Conservation (phyloP, 37 sponge, comb jelly and placozoan species). For the Spongilla lacustris region DNA sequence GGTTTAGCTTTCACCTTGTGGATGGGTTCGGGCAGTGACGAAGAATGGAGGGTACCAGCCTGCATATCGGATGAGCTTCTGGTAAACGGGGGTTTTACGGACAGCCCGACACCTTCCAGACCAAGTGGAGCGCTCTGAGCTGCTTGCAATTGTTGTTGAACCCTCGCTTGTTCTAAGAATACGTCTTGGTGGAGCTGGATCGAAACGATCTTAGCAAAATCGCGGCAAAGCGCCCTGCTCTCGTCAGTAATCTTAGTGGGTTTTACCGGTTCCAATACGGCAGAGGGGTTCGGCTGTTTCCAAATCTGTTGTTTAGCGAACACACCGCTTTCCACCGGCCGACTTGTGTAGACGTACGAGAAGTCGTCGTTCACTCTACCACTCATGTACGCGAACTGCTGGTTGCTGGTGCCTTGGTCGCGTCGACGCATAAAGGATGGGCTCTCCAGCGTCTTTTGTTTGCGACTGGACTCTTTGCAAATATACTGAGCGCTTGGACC, state of each 20-base stretch:
- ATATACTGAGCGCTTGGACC: neutral
- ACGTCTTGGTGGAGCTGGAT: neutral
- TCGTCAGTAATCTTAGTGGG: neutral
- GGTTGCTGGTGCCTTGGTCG: neutral
- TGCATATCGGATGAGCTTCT: neutral
- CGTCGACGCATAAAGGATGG: neutral
- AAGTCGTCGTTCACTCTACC: conserved; percentile 42
- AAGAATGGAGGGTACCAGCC: neutral
- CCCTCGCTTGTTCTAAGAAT: neutral
- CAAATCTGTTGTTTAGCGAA: neutral
- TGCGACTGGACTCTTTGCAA: neutral
- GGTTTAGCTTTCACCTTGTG: neutral
- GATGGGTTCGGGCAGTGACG: neutral
- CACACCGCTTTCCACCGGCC: neutral
- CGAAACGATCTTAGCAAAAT: neutral
- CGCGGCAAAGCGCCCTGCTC: neutral
- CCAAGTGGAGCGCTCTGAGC: neutral
- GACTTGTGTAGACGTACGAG: conserved; percentile 41
- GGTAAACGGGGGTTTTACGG: neutral
- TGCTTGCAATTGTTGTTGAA: neutral
- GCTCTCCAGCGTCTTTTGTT: neutral
- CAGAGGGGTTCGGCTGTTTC: neutral
- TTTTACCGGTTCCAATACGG: neutral
- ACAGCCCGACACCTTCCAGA: neutral
- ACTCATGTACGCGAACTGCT: conserved; percentile 38